phyloP scores from a whole-genome alignment of 2,797 vertebrate species.

The Cuniculus paca region DNA sequence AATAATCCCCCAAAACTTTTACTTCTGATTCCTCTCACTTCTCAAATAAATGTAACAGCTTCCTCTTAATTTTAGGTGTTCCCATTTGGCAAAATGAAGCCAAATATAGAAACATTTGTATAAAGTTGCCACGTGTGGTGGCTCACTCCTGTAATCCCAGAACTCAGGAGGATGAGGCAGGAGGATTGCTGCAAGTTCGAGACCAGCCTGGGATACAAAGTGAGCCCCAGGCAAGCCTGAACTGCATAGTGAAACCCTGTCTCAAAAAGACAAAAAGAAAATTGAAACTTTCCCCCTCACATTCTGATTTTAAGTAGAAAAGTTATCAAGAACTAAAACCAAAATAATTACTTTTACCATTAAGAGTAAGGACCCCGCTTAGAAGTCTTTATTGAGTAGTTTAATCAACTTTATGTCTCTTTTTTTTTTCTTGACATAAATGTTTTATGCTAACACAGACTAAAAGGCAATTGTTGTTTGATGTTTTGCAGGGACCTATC shows the following conservation, averaged over 20 bases:
- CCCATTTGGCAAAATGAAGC: constrained; percentile 10
- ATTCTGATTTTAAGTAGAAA: constrained; percentile 45
- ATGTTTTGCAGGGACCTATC: constrained; percentile 94
- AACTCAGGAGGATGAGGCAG: too few species aligned
- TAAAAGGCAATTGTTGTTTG: constrained; percentile 87
- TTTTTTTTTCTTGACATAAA: constrained; percentile 67
- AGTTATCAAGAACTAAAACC: constrained; percentile 53
- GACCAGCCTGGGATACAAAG: too few species aligned
- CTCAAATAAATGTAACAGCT: constrained; percentile 1
- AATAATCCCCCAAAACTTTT: background rate
- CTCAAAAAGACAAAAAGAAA: too few species aligned
- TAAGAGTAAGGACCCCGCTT: constrained; percentile 43
- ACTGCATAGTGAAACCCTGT: too few species aligned
- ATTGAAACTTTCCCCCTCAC: background rate
- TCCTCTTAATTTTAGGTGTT: background rate
- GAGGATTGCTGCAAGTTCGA: too few species aligned
- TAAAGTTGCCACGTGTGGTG: too few species aligned
- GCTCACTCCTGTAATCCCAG: too few species aligned
- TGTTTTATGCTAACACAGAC: constrained; percentile 64
- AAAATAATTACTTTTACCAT: constrained; percentile 57
- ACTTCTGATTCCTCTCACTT: background rate
- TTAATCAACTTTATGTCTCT: constrained; percentile 32
- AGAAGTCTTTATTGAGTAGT: constrained; percentile 62
- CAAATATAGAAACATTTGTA: constrained; percentile 31
- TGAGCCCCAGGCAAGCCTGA: too few species aligned